A percentile compares a stretch with the other conserved stretches of the same genome.
These are phyloP conservation scores for Carollia perspicillata DNA, from an alignment of 2,113 vertebrate species.

Conservation along the genomic window DNA sequence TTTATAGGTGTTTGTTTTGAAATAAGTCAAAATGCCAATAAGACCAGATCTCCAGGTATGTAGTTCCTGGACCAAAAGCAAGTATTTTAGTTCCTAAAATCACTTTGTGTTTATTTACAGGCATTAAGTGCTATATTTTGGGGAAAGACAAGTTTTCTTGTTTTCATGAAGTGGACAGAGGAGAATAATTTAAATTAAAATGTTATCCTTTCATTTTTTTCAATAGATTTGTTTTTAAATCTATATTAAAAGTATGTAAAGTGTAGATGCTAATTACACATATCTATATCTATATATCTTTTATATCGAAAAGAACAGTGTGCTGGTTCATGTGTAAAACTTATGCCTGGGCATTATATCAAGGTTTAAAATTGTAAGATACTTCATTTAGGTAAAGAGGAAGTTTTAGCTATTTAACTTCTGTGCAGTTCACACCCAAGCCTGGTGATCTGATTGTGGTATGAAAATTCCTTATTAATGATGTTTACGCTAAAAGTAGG, in stretches of 20 bases:
- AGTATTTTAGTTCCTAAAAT: conserved; percentile 43
- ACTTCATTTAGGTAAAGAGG: not conserved
- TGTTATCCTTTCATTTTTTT: not conserved
- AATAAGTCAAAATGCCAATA: conserved; percentile 77
- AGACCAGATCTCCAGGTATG: conserved; percentile 80
- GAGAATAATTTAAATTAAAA: conserved; percentile 28
- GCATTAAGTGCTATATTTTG: conserved; percentile 7
- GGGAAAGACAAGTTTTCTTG: not conserved
- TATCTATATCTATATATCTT: not conserved
- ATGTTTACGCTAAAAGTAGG: not conserved
- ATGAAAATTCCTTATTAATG: conserved; percentile 11
- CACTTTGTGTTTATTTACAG: conserved; percentile 8
- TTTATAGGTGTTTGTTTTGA: conserved; percentile 61
- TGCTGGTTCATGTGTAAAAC: not conserved
- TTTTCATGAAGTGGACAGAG: conserved; percentile 18
- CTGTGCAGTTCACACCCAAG: not conserved
- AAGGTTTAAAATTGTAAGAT: not conserved
- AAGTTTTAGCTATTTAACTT: not conserved
- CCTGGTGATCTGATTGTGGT: not conserved
- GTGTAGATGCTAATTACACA: not conserved
- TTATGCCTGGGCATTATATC: not conserved
- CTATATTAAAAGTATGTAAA: conserved; percentile 10
- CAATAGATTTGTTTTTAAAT: not conserved
- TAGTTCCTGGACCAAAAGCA: conserved; percentile 9
- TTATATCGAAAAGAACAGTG: not conserved